These are phyloP conservation scores for Takifugu rubripes DNA, from an alignment of 2,797 vertebrate species.

Conservation along the genomic window DNA sequence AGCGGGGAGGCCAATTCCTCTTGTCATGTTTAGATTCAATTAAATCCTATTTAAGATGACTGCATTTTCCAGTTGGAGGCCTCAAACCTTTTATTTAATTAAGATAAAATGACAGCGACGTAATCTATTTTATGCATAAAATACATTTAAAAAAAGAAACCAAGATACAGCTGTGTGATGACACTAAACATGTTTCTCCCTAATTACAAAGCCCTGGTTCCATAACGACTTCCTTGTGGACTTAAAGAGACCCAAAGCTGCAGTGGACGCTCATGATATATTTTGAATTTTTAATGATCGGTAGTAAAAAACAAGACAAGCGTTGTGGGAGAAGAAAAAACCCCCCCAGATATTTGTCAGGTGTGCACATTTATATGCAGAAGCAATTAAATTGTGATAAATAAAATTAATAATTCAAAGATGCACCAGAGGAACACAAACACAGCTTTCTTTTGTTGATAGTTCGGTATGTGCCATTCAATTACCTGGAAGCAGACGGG, in stretches of 20 bases:
- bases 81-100: not conserved
- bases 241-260: conserved; percentile 37
- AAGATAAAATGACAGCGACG: not conserved
- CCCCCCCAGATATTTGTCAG: conserved; percentile 20
- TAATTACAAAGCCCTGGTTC: conserved; percentile 7
- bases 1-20: conserved; percentile 31
- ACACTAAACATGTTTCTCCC: conserved; percentile 10
- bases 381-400: conserved; percentile 11
- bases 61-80: not conserved
- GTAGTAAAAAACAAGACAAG: conserved; percentile 7
- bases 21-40: conserved; percentile 44
- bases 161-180: not conserved
- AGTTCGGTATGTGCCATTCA: conserved; percentile 15
- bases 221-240: conserved; percentile 28
- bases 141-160: not conserved
- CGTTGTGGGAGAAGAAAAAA: conserved; percentile 7
- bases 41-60: conserved; percentile 27
- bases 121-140: not conserved
- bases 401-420: conserved; percentile 29
- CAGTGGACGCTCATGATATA: conserved; percentile 49
- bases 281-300: conserved; percentile 61
- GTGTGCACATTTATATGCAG: conserved; percentile 8
- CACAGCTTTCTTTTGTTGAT: conserved; percentile 2
- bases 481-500: conserved; percentile 32
- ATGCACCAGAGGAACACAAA: conserved; percentile 7